Evolutionary conservation across 2,888 invertebrate genomes (phyloP), one percentile per base, ranked within the genome.

Genomic region (Mallateleia sp.): DNA sequence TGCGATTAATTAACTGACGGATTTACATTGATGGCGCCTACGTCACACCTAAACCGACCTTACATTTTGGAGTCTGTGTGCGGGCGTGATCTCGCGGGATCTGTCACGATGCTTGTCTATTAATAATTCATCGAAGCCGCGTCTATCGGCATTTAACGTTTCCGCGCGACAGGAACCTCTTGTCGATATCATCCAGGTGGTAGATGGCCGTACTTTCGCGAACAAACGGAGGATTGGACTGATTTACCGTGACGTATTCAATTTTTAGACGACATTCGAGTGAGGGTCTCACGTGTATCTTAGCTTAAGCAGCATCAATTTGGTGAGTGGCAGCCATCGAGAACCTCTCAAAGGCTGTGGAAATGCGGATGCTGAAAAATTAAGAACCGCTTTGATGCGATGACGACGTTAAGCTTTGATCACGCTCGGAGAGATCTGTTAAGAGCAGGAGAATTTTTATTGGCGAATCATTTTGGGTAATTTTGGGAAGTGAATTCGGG

Each of bases 1-100:
- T 66, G 80, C 78, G 85, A 78, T 90, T 85, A 90, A 90, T 90
- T 89, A 87, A 69, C 62, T 85, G 22, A 56, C 79, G 74, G 67
- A 89, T 89, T 89, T 85, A 83, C 87, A 80, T 85, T 62, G 47
- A 64, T 56, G 54, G 34, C 22, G 58, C 34, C 56, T 25, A n/a
- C 71, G 64, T 86, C 78, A 54, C 54, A 45, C 50, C 45, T 45
- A 28, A 50, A 42, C 74, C 69, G 42, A 47, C 11, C 28, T 20
- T 14, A 54, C 42, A 54, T 54, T 77, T 75, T 69, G 50, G 20
- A 52, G 32, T n/a, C 47, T 15, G 4, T 22, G n/a, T 8, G 54
- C 14, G 56, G 25, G n/a, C 50, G 60, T n/a, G 22, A 56, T 56
- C 69, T 54, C 58, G 34, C 18, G 58, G 58, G 66, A 60, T 28